Conservation (phyloP, 2,113 vertebrate species). For the Sprattus sprattus region DNA sequence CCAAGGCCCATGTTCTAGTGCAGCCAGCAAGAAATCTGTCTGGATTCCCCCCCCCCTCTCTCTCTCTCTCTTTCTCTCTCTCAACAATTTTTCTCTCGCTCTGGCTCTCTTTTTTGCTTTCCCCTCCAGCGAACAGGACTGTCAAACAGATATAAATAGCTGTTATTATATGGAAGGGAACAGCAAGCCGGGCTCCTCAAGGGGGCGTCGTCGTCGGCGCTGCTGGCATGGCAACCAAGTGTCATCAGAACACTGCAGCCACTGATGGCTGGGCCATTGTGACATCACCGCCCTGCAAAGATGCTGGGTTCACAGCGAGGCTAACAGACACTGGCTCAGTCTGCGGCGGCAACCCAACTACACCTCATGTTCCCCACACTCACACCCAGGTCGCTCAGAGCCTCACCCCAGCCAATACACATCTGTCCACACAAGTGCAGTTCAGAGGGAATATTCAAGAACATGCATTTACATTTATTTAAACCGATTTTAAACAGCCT, state of each 20-base stretch:
- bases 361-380: neutral
- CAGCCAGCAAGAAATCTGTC: conserved; percentile 41
- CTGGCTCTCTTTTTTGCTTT: conserved; percentile 24
- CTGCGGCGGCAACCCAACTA: neutral
- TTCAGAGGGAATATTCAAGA: neutral
- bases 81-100: conserved; percentile 8
- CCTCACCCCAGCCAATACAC: neutral
- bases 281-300: conserved; percentile 50
- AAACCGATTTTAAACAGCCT: neutral
- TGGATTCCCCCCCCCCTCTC: conserved; percentile 49
- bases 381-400: neutral
- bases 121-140: conserved; percentile 51
- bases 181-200: conserved; percentile 62
- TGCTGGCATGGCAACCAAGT: conserved; percentile 59
- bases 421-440: neutral
- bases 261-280: conserved; percentile 40
- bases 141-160: conserved; percentile 67
- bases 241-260: conserved; percentile 47
- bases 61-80: conserved; percentile 31
- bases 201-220: conserved; percentile 59
- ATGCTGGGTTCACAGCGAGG: conserved; percentile 49
- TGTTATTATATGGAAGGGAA: conserved; percentile 65
- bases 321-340: conserved; percentile 34
- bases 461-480: neutral
- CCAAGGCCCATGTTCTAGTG: conserved; percentile 19